phyloP scores from a whole-genome alignment of 2,797 vertebrate species.

The Muscicapa comitata region DNA sequence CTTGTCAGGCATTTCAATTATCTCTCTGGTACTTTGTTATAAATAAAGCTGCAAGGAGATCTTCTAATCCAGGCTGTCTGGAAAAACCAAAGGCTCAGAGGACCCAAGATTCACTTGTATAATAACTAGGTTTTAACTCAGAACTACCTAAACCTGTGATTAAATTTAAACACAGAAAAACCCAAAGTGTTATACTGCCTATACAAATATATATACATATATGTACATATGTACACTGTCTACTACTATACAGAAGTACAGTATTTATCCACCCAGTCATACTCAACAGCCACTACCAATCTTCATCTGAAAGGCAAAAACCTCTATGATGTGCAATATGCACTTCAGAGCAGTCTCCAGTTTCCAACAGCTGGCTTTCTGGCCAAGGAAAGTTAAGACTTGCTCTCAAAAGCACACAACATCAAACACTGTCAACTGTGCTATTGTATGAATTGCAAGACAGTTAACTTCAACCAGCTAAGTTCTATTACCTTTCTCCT shows the following conservation, averaged over 20 bases:
- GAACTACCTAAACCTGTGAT: neutral
- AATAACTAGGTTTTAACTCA: neutral
- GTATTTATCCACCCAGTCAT: neutral
- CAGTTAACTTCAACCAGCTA: neutral
- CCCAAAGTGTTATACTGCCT: neutral
- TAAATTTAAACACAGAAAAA: neutral
- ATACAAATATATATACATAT: no score
- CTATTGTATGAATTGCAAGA: neutral
- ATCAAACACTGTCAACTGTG: neutral
- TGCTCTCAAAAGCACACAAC: neutral
- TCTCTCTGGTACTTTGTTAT: neutral
- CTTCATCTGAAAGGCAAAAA: neutral
- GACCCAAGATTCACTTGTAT: neutral
- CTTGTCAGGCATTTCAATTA: constrained; percentile 34
- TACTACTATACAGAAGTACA: neutral
- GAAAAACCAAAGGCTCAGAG: constrained; percentile 13
- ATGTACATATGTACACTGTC: no score
- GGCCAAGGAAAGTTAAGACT: neutral
- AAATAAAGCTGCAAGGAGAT: constrained; percentile 30
- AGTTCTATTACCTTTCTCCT: neutral
- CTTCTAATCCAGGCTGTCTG: neutral
- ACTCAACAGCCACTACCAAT: neutral
- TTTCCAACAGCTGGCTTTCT: neutral
- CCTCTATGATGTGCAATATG: fast-evolving
- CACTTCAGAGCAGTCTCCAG: neutral